Evolutionary conservation across 2,888 invertebrate genomes (phyloP), one percentile per base, ranked within the genome.

Genomic region (Toxonevra muliebris): DNA sequence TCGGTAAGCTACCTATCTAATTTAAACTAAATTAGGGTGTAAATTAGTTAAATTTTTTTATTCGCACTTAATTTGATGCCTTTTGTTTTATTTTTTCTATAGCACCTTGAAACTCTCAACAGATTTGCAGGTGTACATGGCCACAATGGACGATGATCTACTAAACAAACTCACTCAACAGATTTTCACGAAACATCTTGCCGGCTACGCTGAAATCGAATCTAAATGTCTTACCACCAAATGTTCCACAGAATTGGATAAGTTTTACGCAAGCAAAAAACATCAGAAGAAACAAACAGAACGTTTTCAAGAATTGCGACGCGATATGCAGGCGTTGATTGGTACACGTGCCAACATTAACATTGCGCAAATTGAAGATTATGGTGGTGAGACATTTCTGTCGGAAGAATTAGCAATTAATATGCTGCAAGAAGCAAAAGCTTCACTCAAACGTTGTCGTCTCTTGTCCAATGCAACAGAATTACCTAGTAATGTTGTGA

Each of bases 341-440:
- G 95, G 96, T 2, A 93, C 94, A 0, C 89, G 95, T 65, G 93
- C 96, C 0, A 97, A 96, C 82, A 94, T 97, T 69, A 96, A 96
- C 82, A 95, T 97, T 71, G 96, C 94, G 0, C 93, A 94, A 82
- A 95, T 97, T 55, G 98, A 98, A 84, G 95, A 97, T 85, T 97
- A 96, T 80, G 97, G 97, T 2, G 98, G 96, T 0, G 98, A 99
- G 86, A 98, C 97, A 0, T 97, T 98, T 82, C 88, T 99, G 0
- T 97, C 97, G 1, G 97, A 98, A 84, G 95, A 96, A 81, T 88
- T 98, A 3, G 97, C 97, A 0, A 94, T 96, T 73, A 93, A 91
- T 77, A 89, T 98, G 80, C 86, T 99, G 52, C 95, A 94, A 81
- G 94, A 96, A 80, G 93, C 95, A 1, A 95, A 95, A 84, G 90